These are phyloP conservation scores for Dinomys branickii DNA, from an alignment of 2,113 vertebrate genomes.

Conservation along the genomic window DNA sequence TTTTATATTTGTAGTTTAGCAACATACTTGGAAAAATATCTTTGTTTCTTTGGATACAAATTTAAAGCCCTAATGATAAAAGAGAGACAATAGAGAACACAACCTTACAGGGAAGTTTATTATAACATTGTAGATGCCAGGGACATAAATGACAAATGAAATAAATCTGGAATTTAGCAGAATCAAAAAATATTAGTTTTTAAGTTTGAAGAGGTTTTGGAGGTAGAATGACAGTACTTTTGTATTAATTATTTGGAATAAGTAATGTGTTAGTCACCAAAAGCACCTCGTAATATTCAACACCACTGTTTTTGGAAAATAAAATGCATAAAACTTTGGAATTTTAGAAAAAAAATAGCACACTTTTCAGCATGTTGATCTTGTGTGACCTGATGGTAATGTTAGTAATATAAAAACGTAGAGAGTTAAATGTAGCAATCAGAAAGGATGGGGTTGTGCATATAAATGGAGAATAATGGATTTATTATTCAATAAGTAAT, in stretches of 20 bases:
- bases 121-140: background rate
- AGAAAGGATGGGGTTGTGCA: background rate
- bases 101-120: background rate
- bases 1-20: background rate
- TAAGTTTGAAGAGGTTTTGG: background rate
- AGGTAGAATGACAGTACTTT: background rate
- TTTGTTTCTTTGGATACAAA: background rate
- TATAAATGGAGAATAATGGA: background rate
- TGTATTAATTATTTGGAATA: background rate
- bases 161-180: background rate
- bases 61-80: background rate
- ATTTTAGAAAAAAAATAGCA: background rate
- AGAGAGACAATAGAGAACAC: background rate
- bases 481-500: background rate
- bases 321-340: background rate
- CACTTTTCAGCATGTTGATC: background rate
- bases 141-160: background rate
- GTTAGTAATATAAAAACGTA: background rate
- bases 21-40: background rate
- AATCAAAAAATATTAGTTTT: background rate
- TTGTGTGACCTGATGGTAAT: background rate
- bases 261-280: background rate
- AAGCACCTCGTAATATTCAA: background rate
- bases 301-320: background rate
- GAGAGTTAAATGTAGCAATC: background rate